Conservation (phyloP, 2,797 vertebrate species). For the Margarornis squamiger region DNA sequence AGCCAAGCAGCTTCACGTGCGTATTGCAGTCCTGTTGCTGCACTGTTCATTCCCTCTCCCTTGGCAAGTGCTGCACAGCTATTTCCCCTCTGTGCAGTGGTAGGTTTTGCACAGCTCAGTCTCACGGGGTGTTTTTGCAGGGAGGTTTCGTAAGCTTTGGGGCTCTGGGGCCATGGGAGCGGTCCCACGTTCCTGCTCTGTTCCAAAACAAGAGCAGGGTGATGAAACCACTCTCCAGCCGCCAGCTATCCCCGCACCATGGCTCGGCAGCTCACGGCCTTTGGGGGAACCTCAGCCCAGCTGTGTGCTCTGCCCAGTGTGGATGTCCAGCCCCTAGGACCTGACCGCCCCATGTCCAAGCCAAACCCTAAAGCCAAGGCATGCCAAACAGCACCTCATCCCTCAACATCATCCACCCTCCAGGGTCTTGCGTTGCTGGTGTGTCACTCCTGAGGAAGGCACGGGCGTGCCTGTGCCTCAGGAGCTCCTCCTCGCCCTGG, state of each 20-base stretch:
- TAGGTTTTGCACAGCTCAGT: background rate
- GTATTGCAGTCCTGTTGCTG: fast-evolving
- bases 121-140: background rate
- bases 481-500: background rate
- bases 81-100: fast-evolving
- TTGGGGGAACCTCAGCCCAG: background rate
- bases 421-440: background rate
- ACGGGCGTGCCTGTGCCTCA: fast-evolving
- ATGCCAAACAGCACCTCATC: fast-evolving
- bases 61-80: fast-evolving
- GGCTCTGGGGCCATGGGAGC: background rate
- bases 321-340: background rate
- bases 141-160: background rate
- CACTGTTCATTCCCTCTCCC: background rate
- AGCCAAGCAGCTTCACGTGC: fast-evolving
- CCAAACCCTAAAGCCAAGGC: background rate
- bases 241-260: fast-evolving
- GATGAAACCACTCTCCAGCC: background rate
- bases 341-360: background rate
- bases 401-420: fast-evolving
- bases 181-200: fast-evolving
- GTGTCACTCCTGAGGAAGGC: background rate
- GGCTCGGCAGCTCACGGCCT: background rate
- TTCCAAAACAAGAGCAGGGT: background rate
- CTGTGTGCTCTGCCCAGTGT: background rate